Evolutionary conservation across 1,140 invertebrate species (phyloP).

Genomic region (Monochamus saltuarius): DNA sequence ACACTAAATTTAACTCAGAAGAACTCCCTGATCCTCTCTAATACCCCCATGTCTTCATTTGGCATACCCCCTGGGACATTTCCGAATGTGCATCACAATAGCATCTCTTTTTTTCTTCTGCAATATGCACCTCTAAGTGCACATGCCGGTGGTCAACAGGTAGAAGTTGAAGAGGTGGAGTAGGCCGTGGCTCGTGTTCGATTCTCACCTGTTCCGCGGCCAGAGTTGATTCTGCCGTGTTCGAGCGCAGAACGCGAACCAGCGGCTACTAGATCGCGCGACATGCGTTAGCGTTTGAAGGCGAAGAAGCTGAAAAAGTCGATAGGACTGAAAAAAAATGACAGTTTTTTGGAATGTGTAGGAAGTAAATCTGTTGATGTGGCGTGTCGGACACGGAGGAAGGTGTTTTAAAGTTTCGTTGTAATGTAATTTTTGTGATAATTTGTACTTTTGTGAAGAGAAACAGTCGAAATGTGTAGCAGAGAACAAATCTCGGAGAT

Average conservation of each 20-base stretch:
- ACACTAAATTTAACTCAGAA: no score
- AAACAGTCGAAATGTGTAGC: constrained; percentile 44
- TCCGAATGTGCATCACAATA: no score
- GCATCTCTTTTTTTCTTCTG: background rate
- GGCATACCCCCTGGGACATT: no score
- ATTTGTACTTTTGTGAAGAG: no score
- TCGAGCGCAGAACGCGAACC: background rate
- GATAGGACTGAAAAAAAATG: no score
- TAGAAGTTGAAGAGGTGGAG: constrained; percentile 28
- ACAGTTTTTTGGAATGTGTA: background rate
- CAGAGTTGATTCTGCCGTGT: constrained; percentile 2
- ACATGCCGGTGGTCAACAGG: constrained; percentile 28
- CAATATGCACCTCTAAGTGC: constrained; percentile 12
- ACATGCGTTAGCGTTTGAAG: no score
- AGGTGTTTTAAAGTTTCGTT: no score
- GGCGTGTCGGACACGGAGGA: background rate
- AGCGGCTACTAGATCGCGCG: no score
- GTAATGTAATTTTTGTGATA: no score
- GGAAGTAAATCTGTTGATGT: constrained; percentile 2
- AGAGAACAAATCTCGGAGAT: constrained; percentile 48
- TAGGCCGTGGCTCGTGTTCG: constrained; percentile 30
- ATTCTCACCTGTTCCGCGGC: constrained; percentile 13
- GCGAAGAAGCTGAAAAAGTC: no score
- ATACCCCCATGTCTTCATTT: no score
- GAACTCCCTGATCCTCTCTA: no score